Evolutionary conservation across 2,888 invertebrate species (phyloP).

Genomic region (Phortica magna): DNA sequence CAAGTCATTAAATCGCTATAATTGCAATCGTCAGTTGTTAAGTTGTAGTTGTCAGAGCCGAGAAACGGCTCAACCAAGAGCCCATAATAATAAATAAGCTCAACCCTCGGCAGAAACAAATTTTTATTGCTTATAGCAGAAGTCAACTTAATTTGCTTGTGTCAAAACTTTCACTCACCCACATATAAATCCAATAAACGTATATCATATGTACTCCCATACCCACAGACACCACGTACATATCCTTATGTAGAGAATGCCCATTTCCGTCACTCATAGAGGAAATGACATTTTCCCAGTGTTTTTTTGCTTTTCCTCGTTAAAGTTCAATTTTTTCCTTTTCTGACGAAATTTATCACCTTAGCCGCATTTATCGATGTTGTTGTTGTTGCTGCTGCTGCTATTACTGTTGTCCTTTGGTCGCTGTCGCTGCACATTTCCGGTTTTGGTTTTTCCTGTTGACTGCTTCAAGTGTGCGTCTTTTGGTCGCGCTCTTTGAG

Average conservation of each 20-base stretch:
- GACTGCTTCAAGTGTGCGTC: conserved; percentile 78
- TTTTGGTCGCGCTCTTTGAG: conserved; percentile 47
- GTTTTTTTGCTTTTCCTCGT: conserved; percentile 40
- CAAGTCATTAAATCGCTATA: conserved; percentile 70
- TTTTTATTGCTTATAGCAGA: conserved; percentile 60
- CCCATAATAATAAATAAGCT: conserved; percentile 65
- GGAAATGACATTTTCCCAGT: conserved; percentile 68
- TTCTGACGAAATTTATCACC: conserved; percentile 58
- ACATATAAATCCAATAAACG: conserved; percentile 23
- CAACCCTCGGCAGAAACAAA: conserved; percentile 42
- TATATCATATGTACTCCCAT: conserved; percentile 35
- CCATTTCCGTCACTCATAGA: conserved; percentile 66
- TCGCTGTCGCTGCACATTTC: conserved; percentile 68
- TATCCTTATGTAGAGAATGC: conserved; percentile 36
- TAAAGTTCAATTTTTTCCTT: conserved; percentile 41
- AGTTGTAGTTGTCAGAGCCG: background rate
- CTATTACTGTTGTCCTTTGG: conserved; percentile 35
- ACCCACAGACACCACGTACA: background rate
- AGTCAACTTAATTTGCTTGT: conserved; percentile 62
- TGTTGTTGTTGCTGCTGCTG: conserved; percentile 37
- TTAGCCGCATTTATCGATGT: conserved; percentile 26
- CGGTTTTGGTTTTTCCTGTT: conserved; percentile 76
- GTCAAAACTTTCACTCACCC: conserved; percentile 51
- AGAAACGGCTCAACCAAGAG: background rate
- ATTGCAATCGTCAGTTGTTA: conserved; percentile 50